Percentiles rank a stretch among this genome's conserved stretches.
phyloP scores from a whole-genome alignment of 2,888 invertebrate species.

The Poecilus cupreus region DNA sequence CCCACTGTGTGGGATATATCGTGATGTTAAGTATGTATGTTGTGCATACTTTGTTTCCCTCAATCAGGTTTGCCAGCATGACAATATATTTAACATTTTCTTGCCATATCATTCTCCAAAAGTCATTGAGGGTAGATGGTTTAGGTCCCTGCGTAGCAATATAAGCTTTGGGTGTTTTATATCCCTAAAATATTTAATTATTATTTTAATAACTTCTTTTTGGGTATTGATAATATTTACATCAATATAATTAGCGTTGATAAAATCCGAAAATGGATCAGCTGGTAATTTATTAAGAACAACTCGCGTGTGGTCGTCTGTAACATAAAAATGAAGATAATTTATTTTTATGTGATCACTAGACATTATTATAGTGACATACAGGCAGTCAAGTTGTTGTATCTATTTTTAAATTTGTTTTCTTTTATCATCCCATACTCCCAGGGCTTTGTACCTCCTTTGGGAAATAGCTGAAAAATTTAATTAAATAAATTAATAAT shows the following conservation, averaged over 20 bases:
- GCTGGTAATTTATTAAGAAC: conserved; percentile 69
- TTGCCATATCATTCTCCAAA: conserved; percentile 73
- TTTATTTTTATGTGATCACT: not conserved
- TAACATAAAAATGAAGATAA: conserved; percentile 60
- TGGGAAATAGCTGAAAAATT: conserved; percentile 70
- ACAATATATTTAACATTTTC: conserved; percentile 70
- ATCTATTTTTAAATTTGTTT: conserved; percentile 73
- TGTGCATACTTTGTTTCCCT: conserved; percentile 69
- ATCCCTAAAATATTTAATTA: conserved; percentile 56
- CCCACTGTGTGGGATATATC: no score
- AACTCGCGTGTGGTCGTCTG: conserved; percentile 75
- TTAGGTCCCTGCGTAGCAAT: conserved; percentile 71
- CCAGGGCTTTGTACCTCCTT: conserved; percentile 70
- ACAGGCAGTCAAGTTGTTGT: conserved; percentile 73
- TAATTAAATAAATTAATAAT: conserved; percentile 33
- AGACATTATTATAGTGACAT: conserved; percentile 64
- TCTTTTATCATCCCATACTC: conserved; percentile 69
- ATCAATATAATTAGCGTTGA: conserved; percentile 75
- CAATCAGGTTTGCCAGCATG: conserved; percentile 71
- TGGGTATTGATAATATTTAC: conserved; percentile 66
- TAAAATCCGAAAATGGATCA: conserved; percentile 73
- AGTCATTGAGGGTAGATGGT: conserved; percentile 70
- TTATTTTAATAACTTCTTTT: not conserved
- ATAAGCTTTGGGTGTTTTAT: conserved; percentile 64
- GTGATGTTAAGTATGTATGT: no score